Percentiles rank a stretch among this genome's conserved stretches.
These are phyloP conservation scores for Sprattus sprattus DNA, from an alignment of 2,113 vertebrate genomes.

Conservation along the genomic window DNA sequence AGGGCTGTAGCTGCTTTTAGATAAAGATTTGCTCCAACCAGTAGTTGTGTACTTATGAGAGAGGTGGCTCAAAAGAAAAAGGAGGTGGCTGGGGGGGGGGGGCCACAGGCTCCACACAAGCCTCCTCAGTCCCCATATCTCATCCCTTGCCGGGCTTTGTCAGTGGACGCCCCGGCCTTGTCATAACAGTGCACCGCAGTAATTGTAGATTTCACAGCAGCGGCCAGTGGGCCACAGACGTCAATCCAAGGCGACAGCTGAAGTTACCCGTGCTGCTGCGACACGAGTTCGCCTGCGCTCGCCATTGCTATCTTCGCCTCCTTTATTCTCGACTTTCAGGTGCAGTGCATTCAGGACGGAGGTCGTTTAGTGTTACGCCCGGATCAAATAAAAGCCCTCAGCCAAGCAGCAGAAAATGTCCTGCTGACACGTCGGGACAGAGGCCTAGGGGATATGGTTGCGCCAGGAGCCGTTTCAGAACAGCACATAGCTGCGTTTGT, in stretches of 20 bases:
- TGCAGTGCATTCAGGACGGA: not conserved
- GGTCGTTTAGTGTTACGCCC: conserved; percentile 15
- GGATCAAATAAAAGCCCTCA: conserved; percentile 3
- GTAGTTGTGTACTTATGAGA: too few species aligned
- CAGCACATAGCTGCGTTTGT: not conserved
- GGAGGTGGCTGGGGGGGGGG: too few species aligned
- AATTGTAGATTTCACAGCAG: conserved; percentile 74
- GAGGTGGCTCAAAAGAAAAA: too few species aligned
- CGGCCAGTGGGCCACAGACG: conserved; percentile 50
- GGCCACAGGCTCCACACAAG: conserved; percentile 32
- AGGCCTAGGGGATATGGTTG: not conserved
- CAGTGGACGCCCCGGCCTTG: conserved; percentile 62
- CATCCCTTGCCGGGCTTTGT: conserved; percentile 56
- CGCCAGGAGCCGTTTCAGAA: not conserved
- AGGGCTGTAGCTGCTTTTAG: too few species aligned
- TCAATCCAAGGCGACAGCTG: conserved; percentile 60
- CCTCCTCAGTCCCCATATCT: conserved; percentile 41
- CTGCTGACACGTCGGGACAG: not conserved
- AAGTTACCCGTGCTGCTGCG: not conserved
- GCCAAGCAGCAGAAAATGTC: conserved; percentile 5
- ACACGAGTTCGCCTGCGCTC: not conserved
- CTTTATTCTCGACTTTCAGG: conserved; percentile 1
- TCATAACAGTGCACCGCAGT: conserved; percentile 71
- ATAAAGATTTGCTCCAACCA: too few species aligned
- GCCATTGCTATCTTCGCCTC: not conserved